phyloP scores from a whole-genome alignment of 2,888 invertebrate species.

The Notocelia uddmanniana region DNA sequence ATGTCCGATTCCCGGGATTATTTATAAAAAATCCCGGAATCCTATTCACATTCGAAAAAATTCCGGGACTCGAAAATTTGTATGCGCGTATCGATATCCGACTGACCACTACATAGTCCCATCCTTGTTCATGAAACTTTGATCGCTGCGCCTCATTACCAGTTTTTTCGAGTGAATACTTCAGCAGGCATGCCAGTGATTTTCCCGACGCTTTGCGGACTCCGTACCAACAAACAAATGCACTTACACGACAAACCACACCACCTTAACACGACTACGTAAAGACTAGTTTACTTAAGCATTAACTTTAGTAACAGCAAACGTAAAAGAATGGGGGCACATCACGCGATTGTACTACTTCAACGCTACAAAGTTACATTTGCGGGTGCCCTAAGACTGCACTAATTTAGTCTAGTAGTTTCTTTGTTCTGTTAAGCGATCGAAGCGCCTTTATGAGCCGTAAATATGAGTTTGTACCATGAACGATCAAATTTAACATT shows the following conservation, averaged over 20 bases:
- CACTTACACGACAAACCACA: background rate
- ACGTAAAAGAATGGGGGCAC: slow-evolving; percentile 6
- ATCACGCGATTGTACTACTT: slow-evolving; percentile 38
- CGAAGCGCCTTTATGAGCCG: background rate
- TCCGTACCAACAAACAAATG: slow-evolving; percentile 8
- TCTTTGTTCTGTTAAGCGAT: background rate
- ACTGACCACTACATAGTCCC: slow-evolving; percentile 40
- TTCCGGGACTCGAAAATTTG: too few relatives aligned
- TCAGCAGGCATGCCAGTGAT: slow-evolving; percentile 70
- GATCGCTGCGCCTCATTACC: slow-evolving; percentile 73
- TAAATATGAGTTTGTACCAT: slow-evolving; percentile 4
- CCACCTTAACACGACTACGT: background rate
- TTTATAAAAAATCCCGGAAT: too few relatives aligned
- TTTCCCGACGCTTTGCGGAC: slow-evolving; percentile 57
- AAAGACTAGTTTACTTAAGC: background rate
- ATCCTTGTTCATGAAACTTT: slow-evolving; percentile 68
- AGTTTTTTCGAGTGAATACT: slow-evolving; percentile 76
- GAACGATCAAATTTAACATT: slow-evolving; percentile 12
- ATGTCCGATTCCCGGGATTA: too few relatives aligned
- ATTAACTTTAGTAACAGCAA: background rate
- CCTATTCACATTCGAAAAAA: background rate
- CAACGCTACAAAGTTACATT: slow-evolving; percentile 15
- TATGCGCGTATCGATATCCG: slow-evolving; percentile 50
- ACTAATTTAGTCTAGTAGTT: slow-evolving; percentile 10
- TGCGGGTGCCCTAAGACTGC: slow-evolving; percentile 15